Percentiles rank a stretch among this genome's conserved stretches.
phyloP scores from a whole-genome alignment of 2,797 vertebrate genomes.

The Tamandua tetradactyla region DNA sequence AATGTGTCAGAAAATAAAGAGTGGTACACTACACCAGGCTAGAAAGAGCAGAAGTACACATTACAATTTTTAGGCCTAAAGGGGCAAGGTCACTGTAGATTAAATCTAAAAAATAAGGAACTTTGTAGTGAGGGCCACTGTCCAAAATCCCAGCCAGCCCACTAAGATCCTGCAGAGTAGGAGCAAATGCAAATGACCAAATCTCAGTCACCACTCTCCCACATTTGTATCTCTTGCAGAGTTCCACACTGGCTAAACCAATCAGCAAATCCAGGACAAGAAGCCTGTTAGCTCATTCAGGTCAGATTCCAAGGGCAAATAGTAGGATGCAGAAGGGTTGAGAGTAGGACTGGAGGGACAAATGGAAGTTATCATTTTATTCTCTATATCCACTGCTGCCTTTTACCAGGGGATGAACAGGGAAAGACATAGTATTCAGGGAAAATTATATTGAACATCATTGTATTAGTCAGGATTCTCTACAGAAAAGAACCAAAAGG shows the following conservation, averaged over 20 bases:
- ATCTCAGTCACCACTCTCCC: not conserved
- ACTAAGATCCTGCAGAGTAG: not conserved
- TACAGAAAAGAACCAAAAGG: no score
- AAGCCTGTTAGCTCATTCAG: not conserved
- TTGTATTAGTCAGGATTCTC: no score
- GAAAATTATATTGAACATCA: not conserved
- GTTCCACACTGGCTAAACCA: not conserved
- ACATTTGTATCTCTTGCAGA: not conserved
- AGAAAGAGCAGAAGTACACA: not conserved
- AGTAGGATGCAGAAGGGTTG: not conserved
- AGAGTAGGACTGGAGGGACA: not conserved
- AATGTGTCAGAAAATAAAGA: not conserved
- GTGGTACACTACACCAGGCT: not conserved
- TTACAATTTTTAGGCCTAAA: not conserved
- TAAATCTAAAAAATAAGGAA: not conserved
- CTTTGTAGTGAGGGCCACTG: not conserved
- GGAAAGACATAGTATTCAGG: not conserved
- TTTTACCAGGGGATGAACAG: not conserved
- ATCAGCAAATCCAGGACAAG: not conserved
- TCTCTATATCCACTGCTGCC: not conserved
- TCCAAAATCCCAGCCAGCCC: not conserved
- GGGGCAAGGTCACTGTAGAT: no score
- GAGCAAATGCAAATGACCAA: not conserved
- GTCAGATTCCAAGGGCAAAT: not conserved
- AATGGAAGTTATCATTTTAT: not conserved